These are phyloP conservation scores for Leptopilina boulardi DNA, from an alignment of 1,140 invertebrate genomes.

Conservation along the genomic window DNA sequence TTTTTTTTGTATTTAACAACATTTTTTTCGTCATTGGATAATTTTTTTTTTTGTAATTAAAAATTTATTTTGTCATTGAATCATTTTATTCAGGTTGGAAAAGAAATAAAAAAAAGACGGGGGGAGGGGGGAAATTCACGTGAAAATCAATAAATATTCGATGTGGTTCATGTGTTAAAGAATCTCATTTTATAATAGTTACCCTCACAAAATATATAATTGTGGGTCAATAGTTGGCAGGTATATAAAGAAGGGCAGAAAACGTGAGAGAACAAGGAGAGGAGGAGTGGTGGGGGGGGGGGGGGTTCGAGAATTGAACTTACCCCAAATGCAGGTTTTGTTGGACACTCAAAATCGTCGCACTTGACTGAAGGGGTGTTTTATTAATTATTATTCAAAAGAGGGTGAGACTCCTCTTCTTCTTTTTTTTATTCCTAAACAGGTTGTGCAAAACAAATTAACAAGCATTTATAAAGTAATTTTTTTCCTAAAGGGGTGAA, in stretches of 20 bases:
- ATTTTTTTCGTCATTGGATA: too few species aligned
- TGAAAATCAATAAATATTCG: neutral
- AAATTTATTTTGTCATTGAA: too few species aligned
- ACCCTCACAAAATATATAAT: neutral
- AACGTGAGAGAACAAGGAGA: too few species aligned
- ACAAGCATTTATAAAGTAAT: neutral
- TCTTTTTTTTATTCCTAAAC: neutral
- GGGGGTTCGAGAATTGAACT: slow-evolving; percentile 17
- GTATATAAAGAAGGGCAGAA: neutral
- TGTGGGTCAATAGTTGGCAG: slow-evolving; percentile 12
- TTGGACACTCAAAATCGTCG: slow-evolving; percentile 1
- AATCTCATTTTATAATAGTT: neutral
- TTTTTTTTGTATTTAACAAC: too few species aligned
- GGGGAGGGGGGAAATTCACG: too few species aligned
- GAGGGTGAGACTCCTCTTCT: slow-evolving; percentile 10
- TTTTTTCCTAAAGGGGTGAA: neutral
- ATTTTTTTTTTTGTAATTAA: too few species aligned
- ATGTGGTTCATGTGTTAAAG: neutral
- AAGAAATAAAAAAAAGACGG: too few species aligned
- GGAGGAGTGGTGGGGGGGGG: too few species aligned
- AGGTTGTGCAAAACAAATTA: slow-evolving; percentile 7
- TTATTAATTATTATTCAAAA: slow-evolving; percentile 1
- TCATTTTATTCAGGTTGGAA: too few species aligned
- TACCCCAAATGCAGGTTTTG: slow-evolving; percentile 20
- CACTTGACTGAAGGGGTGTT: slow-evolving; percentile 10